Percentiles rank a stretch among this genome's conserved stretches.
Conservation (phyloP, 2,113 vertebrate genomes). For the Psophia crepitans region DNA sequence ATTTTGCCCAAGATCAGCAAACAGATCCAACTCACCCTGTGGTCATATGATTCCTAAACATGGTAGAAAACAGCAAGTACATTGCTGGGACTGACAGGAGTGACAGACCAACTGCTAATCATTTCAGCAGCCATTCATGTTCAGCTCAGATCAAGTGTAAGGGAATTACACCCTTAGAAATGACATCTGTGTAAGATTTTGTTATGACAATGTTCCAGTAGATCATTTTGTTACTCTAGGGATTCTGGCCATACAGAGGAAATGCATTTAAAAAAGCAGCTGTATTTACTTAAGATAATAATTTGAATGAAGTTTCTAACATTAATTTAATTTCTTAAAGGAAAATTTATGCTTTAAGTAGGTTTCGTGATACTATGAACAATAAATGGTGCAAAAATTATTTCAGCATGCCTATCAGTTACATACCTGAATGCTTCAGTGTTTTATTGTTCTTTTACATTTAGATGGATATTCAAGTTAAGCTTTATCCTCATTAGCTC, state of each 20-base stretch:
- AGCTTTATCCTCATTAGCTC: conserved; percentile 44
- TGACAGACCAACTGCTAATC: neutral
- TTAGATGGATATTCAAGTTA: conserved; percentile 53
- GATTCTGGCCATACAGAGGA: neutral
- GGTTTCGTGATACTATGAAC: neutral
- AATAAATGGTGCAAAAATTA: neutral
- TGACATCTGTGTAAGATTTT: neutral
- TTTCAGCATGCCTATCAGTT: neutral
- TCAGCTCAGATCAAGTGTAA: neutral
- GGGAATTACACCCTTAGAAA: neutral
- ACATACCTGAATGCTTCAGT: neutral
- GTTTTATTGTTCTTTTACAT: neutral
- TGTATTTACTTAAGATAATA: neutral
- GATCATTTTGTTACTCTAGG: neutral
- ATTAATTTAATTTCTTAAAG: neutral
- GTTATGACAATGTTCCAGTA: neutral
- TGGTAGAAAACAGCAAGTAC: neutral
- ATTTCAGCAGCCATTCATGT: neutral
- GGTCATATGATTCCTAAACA: neutral
- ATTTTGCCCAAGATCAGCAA: neutral
- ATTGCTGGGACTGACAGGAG: neutral
- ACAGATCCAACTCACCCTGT: neutral
- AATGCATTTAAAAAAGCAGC: neutral
- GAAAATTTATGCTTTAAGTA: neutral
- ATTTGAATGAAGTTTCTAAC: neutral